A percentile compares a stretch with the other conserved stretches of the same genome.
phyloP scores from a whole-genome alignment of 2,113 vertebrate species.

The Cisticola juncidis region DNA sequence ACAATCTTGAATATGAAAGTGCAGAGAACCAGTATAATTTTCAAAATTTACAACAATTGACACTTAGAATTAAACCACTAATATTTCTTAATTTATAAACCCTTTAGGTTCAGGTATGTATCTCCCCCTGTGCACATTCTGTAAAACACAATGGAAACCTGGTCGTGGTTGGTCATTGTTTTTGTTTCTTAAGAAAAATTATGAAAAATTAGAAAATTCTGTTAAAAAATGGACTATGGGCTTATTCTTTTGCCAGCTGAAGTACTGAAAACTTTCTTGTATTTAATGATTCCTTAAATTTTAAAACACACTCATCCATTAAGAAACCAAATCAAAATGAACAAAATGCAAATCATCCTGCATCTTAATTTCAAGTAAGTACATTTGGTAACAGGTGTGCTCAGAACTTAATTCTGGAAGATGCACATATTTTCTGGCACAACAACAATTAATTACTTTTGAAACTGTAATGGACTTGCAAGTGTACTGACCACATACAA shows the following conservation, averaged over 20 bases:
- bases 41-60: not conserved
- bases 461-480: not conserved
- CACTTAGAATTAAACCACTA: not conserved
- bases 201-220: not conserved
- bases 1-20: not conserved
- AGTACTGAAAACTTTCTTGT: not conserved
- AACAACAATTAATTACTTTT: not conserved
- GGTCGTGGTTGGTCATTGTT: not conserved
- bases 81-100: not conserved
- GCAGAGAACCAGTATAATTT: not conserved
- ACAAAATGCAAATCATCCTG: not conserved
- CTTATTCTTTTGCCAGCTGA: not conserved
- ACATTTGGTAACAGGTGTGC: not conserved
- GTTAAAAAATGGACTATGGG: not conserved
- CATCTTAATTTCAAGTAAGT: not conserved
- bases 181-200: not conserved
- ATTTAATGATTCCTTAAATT: not conserved
- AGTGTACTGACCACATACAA: fast-evolving
- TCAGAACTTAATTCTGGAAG: not conserved
- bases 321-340: not conserved
- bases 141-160: not conserved
- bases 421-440: not conserved
- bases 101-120: not conserved
- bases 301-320: not conserved
- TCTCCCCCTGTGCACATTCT: not conserved